Base-by-base conservation (phyloP, 2,797 vertebrate species). In the Eospalax fontanierii region DNA sequence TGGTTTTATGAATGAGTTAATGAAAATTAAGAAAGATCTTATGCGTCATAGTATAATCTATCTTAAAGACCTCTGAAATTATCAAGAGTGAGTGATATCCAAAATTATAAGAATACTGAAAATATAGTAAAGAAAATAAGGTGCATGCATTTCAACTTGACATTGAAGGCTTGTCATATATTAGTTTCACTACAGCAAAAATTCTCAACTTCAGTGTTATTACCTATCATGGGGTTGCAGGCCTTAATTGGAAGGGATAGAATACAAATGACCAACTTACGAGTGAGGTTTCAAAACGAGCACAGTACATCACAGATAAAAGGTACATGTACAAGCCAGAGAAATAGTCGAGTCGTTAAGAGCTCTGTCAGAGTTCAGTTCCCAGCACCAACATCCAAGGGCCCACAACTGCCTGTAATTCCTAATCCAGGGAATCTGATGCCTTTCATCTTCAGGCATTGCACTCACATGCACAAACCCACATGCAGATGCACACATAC, bases 51-150 rank as follows among this genome's bases (percentile, higher is more conserved):
- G 57, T 40, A 40, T 54, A 90, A 90, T 43, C 70, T 61, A 57
- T 26, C 24, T 6, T 14, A n/a, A 81, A 46, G 3, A 61, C 70
- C 40, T 54, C 18, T 81, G 22, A 76, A 63, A 21, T 28, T 81
- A 35, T 71, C 28, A 80, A 89, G 46, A 81, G 71, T 54, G 24
- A 81, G 71, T 54, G 24, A 87, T 94, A 90, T 24, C 9, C 57
- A 59, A n/a, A 71, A 86, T 74, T 76, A 33, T 65, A 40, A 95
- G 38, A 90, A 92, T 79, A 87, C 92, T 57, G 57, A 90, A 85
- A 68, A 43, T 50, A 9, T 40, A 9, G 75, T 18, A 92, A 46
- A 6, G 28, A 61, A 35, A 74, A 50, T 30, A 57, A 86, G 6
- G n/a, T 19, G 40, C 40, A 71, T 38, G 9, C 4, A 73, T 92